phyloP scores from a whole-genome alignment of 2,113 vertebrate genomes.

The Macaca fascicularis region T2T-MFA8v1.1 NC_088393.1:1524001-1524500 shows the following conservation, averaged over 20 bases:
- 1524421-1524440: not conserved
- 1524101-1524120: not conserved
- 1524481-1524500: too few species aligned
- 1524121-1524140: not conserved
- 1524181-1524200: not conserved
- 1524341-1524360: fast-evolving
- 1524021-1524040: not conserved
- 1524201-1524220: not conserved
- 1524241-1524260: not conserved
- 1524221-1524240: not conserved
- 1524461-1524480: too few species aligned
- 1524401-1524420: not conserved
- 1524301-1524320: not conserved
- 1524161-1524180: not conserved
- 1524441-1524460: not conserved
- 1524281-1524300: not conserved
- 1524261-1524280: not conserved
- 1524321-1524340: fast-evolving
- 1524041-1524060: not conserved
- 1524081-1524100: not conserved
- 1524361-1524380: fast-evolving
- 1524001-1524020: not conserved
- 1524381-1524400: not conserved
- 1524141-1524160: too few species aligned
- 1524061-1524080: not conserved